Conservation (phyloP, 2,797 vertebrate genomes). For the Argya squamiceps region DNA sequence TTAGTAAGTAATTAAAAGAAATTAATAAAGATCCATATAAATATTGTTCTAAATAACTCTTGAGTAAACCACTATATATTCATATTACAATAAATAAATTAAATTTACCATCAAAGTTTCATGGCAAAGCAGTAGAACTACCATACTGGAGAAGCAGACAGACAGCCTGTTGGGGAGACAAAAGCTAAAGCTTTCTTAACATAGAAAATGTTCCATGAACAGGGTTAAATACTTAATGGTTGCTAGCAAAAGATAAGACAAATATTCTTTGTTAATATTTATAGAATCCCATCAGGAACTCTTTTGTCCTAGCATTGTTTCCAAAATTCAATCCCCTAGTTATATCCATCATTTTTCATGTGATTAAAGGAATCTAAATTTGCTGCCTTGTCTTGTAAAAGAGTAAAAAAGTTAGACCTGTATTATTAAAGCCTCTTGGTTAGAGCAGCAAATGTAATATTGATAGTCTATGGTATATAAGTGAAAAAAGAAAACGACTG, state of each 20-base stretch:
- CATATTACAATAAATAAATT: not conserved
- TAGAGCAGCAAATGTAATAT: conserved; percentile 54
- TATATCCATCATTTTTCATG: conserved; percentile 67
- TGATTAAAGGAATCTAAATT: conserved; percentile 68
- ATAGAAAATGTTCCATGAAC: conserved; percentile 45
- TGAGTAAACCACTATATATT: not conserved
- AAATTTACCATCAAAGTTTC: conserved; percentile 11
- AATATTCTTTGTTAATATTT: conserved; percentile 72
- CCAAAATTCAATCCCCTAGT: conserved; percentile 61
- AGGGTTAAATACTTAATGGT: conserved; percentile 65
- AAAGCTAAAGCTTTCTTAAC: conserved; percentile 62
- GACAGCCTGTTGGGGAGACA: conserved; percentile 41
- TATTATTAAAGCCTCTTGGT: conserved; percentile 42
- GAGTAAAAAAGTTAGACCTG: conserved; percentile 49
- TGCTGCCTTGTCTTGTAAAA: conserved; percentile 62
- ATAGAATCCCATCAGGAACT: conserved; percentile 64
- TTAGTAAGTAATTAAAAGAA: conserved; percentile 24
- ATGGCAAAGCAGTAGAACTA: not conserved
- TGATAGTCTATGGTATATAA: conserved; percentile 43
- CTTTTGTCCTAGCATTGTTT: conserved; percentile 60
- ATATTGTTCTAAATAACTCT: not conserved
- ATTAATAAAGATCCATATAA: not conserved
- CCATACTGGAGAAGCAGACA: not conserved
- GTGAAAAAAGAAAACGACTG: not conserved
- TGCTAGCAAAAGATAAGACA: conserved; percentile 71